Evolutionary conservation across 2,888 invertebrate species (phyloP), one percentile per base, ranked within the genome.

Genomic region (Tachina lurida): DNA sequence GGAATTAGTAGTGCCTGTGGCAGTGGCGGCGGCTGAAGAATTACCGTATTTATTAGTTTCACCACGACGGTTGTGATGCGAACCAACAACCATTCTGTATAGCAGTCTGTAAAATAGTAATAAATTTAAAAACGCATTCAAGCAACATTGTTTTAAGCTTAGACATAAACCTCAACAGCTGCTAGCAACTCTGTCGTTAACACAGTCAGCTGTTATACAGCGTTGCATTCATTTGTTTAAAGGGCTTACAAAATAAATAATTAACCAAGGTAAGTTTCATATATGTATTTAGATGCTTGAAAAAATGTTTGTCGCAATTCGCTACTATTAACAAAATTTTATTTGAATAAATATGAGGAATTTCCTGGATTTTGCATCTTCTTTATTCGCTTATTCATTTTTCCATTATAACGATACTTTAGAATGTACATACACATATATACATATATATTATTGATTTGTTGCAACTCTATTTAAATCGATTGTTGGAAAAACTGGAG

Each of bases 11-110:
- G 75, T 67, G 76, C 78, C 79, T 56, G 79, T 82, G 73, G 87
- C 85, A 68, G 84, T 88, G 77, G 89, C 88, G 75, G 89, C 87
- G 88, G 88, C 87, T 78, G 89, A 84, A 83, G 89, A 87, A 88
- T 87, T 91, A 86, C 89, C 88, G 89, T 89, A 91, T 89, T 91
- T 90, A 87, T 89, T 91, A 90, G 91, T 91, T 89, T 92, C 92
- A 91, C 91, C 75, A 85, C 88, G 92, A 87, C 92, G 92, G 88
- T 90, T 90, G 86, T 91, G 91, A 91, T 91, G 91, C 87, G 93
- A 93, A 84, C 92, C 93, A 90, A 92, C 92, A 90, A 92, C 92
- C 92, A 92, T 92, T 92, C 88, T 86, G 86, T 84, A 86, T 71
- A 78, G 45, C 83, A 83, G 79, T 86, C 86, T 83, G 31, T 49